Evolutionary conservation across 1,140 invertebrate genomes (phyloP), one percentile per base, ranked within the genome.

Genomic region (Cryptotermes secundus): DNA sequence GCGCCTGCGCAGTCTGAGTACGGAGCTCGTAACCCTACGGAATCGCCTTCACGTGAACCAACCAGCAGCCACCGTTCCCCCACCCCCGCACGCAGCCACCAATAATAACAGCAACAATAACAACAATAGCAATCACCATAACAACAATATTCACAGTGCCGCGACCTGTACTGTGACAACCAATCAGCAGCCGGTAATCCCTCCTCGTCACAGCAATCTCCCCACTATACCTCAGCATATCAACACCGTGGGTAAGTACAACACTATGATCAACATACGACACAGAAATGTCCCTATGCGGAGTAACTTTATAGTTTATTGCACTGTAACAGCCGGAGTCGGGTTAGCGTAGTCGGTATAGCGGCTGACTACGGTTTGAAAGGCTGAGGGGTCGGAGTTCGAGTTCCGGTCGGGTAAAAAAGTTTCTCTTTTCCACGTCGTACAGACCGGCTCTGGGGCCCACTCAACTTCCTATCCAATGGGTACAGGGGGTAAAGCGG

Each of bases 21-120:
- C 96, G 80, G 96, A 97, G 91, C 90, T 98, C 90, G 95, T 97
- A 87, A 97, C 96, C 80, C 92, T 97, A 87, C 92, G 96, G 85
- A 97, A 97, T 90, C 93, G 96, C 83, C 92, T 97, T 86, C 95
- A 96, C 90, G 95, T 96, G 83, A 65, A n/a, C 65, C 85, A 86
- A 81, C 79, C 85, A 53, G 42, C 53, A 22, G 85, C 83, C 93
- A 93, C 87, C 93, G 93, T 86, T 90, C 90, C 84, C 88, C 88
- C 49, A 86, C 88, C 80, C 88, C 65, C 72, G 45, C 35, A 83
- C 83, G 31, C n/a, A 34, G 26, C 31, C 45, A 85, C 85, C 34
- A 86, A 65, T 45, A 86, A 65, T 65, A 59, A 81, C 65, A 84
- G 72, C 83, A 83, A 72, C 83, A 83, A 42, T 34, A 65, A 59